Base-by-base conservation (phyloP, 2,888 invertebrate species). In the Atrina japonica region DNA sequence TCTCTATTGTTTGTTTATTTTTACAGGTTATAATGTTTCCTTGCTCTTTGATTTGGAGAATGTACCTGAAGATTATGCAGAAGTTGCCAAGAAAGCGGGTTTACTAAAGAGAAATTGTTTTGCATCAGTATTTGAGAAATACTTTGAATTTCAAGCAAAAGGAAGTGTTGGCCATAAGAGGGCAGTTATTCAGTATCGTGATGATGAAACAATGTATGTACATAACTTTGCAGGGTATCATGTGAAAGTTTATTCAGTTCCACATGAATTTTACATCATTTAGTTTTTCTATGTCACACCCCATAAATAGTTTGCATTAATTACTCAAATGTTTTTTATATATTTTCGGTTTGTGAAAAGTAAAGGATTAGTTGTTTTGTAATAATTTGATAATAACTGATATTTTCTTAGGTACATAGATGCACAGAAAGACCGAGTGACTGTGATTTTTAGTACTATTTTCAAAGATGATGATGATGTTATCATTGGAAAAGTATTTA, bases 121-220 rank as follows among this genome's bases (percentile, higher is more conserved):
- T 92, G 99, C 99, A 53, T 98, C 98, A 18, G 98, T 99, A 73
- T 99, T 99, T 92, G 98, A 99, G 95, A 98, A 99, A 90, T 99
- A 99, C 93, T 99, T 99, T 92, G 95, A 98, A 90, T 96, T 96
- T 91, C 98, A 99, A 92, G 97, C 97, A 90, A 94, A 95, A 83
- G 98, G 97, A 0, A 95, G 96, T 88, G 95, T 96, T 85, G 95
- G 95, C 30, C 96, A 97, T 86, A 96, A 97, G 91, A 93, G 97
- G 84, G 99, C 99, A 70, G 97, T 99, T 80, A 98, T 99, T 91
- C 96, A 99, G 92, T 99, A 99, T 91, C 94, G 99, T 86, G 97
- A 97, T 91, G 98, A 99, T 93, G 99, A 99, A 92, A 99, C 99
- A 64, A 93, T 99, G 98, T 99, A 91, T 94, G 90, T 55, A 9